Evolutionary conservation across 2,888 invertebrate species (phyloP), one percentile per base, ranked within the genome.

Genomic region (Drosophila mettleri): DNA sequence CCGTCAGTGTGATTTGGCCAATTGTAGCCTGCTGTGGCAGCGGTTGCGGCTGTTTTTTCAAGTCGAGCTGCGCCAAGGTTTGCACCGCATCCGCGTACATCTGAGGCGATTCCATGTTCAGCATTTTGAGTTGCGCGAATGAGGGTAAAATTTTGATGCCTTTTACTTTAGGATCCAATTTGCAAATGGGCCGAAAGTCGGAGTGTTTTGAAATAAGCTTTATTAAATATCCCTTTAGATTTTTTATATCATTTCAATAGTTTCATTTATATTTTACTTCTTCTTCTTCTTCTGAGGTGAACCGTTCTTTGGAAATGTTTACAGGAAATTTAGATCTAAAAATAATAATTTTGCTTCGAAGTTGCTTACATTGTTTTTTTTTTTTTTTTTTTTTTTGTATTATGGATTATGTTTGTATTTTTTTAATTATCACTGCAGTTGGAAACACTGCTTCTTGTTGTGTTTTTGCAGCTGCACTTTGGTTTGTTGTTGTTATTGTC

Each of bases 31-130:
- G 92, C 62, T 90, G 91, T 46, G 91, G 88, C 69, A 89, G 80
- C 71, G 90, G 83, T 80, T 91, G 91, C 74, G 91, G 89, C 82
- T 92, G 91, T 75, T 92, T 92, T 80, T 92, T 92, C 31, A 92
- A 84, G 79, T 92, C 92, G 78, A 92, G 84, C 89, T 92, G 92
- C 68, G 92, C 90, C 76, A 92, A 88, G 60, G 92, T 90, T 78
- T 93, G 93, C 86, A 92, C 92, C 82, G 91, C 91, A 75, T 92
- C 82, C 83, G 86, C 93, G 90, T 93, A 92, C 92, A 92, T 92
- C 89, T 93, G 92, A 69, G 92, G 92, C 80, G 92, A 92, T 88
- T 92, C 92, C 92, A 92, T 93, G 89, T 91, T 91, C 82, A 92
- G 90, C 92, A 92, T 91, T 86, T 90, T 90, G 69, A 90, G 78